Base-by-base conservation (phyloP, 23 tunicate species). In the Botrylloides violaceus region DNA sequence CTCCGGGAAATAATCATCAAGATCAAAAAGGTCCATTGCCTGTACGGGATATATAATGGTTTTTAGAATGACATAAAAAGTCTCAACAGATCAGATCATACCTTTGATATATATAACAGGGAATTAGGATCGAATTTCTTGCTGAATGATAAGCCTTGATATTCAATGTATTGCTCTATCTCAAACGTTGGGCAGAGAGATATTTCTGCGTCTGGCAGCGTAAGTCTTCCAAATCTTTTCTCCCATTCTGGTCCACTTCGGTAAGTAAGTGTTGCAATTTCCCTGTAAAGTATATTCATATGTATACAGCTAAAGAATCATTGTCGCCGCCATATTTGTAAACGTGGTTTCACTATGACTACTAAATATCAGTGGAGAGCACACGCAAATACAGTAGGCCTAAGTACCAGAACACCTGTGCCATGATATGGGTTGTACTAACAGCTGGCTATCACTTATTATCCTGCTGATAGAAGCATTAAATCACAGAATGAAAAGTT, bases 21-120 rank as follows among this genome's bases (percentile, higher is more conserved):
- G 9, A 36, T 90, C 97, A 61, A 90, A 90, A 32, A 90, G 76
- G 57, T 90, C 97, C 90, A 90, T 83, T 38, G 90, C 97, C 97
- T 90, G 80, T 3, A 7, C 53, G 53, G 53, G n/a, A n/a, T n/a
- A n/a, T n/a, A n/a, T n/a, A n/a, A n/a, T n/a, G n/a, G n/a, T n/a
- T n/a, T n/a, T n/a, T n/a, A n/a, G n/a, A n/a, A n/a, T n/a, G n/a
- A n/a, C n/a, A n/a, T n/a, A 49, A 19, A 0, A 49, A 49, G 58
- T 49, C 58, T 49, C 58, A 49, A 49, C n/a, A 49, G 20, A 19
- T 49, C 58, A 49, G n/a, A 20, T n/a, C 65, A n/a, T 25, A 90
- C 97, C 81, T 90, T 90, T 39, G 90, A 83, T n/a, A 90, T 49
- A 38, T 90, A 90, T 7, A 90, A 73, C 64, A 90, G 38, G 15